Conservation (phyloP, 1,140 invertebrate genomes). For the Ips nitidus region DNA sequence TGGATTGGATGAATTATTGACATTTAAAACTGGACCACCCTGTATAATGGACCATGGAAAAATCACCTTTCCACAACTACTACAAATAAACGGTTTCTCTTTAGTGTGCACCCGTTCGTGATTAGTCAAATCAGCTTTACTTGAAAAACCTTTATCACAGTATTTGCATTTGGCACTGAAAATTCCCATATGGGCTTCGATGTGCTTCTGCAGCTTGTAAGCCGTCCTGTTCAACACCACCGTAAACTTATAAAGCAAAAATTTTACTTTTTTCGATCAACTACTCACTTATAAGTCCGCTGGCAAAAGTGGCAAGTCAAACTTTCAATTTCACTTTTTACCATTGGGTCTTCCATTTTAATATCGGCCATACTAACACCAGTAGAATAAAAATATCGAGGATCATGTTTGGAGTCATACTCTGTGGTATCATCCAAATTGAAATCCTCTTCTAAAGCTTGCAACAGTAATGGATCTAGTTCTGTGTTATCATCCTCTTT, state of each 20-base stretch:
- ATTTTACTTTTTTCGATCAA: background rate
- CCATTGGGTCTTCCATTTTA: slow-evolving; percentile 7
- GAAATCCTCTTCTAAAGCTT: background rate
- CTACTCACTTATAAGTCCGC: slow-evolving; percentile 36
- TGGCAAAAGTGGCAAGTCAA: slow-evolving; percentile 38
- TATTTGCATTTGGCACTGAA: slow-evolving; percentile 31
- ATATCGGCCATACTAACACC: background rate
- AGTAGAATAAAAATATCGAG: too few relatives aligned
- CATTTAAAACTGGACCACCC: too few relatives aligned
- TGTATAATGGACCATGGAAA: background rate
- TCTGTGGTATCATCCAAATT: too few relatives aligned
- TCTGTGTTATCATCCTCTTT: background rate
- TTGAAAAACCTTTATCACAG: slow-evolving; percentile 36
- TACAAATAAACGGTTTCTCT: slow-evolving; percentile 41
- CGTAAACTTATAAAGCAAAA: background rate
- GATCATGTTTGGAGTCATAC: too few relatives aligned
- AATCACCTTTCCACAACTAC: slow-evolving; percentile 39
- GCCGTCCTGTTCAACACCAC: slow-evolving; percentile 21
- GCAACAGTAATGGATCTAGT: background rate
- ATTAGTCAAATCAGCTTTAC: slow-evolving; percentile 29
- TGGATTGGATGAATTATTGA: too few relatives aligned
- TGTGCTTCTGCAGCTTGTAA: slow-evolving; percentile 37
- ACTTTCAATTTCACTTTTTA: slow-evolving; percentile 25
- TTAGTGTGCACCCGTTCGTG: slow-evolving; percentile 42
- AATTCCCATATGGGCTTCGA: slow-evolving; percentile 35